phyloP scores from a whole-genome alignment of 2,888 invertebrate genomes.

The Gastracanthus pulcherrimus region DNA sequence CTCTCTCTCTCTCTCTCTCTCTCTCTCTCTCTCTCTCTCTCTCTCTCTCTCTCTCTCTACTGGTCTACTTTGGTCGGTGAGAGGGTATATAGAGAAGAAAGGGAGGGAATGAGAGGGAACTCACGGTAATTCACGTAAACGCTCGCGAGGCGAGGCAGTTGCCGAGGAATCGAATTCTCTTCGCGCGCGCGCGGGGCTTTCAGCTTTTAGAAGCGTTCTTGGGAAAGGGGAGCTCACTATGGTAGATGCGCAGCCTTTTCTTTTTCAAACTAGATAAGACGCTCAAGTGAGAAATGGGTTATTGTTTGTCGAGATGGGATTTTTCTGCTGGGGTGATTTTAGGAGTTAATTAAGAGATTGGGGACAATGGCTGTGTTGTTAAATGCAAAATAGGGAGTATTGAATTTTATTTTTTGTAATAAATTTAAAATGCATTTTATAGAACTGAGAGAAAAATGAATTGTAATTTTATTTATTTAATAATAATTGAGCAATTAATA shows the following conservation, averaged over 20 bases:
- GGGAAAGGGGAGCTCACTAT: background rate
- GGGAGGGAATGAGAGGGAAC: background rate
- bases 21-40: background rate
- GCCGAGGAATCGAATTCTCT: background rate
- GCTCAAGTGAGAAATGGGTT: background rate
- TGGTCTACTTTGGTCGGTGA: too few relatives aligned
- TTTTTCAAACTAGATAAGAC: background rate
- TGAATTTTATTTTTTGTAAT: too few relatives aligned
- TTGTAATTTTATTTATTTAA: too few relatives aligned
- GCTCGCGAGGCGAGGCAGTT: background rate
- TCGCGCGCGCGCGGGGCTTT: background rate
- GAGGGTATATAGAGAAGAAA: too few relatives aligned
- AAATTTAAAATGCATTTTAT: too few relatives aligned
- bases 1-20: background rate
- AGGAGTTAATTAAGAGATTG: too few relatives aligned
- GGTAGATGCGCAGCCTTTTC: background rate
- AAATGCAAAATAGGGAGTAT: too few relatives aligned
- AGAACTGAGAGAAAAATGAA: too few relatives aligned
- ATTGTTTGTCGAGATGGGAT: background rate
- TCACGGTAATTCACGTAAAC: constrained; percentile 30
- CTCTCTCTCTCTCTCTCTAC: background rate
- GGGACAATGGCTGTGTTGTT: too few relatives aligned
- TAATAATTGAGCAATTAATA: too few relatives aligned
- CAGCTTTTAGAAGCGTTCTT: background rate
- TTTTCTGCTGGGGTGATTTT: too few relatives aligned